Evolutionary conservation across 2,113 vertebrate genomes (phyloP).

Genomic region (Centrocercus urophasianus): DNA sequence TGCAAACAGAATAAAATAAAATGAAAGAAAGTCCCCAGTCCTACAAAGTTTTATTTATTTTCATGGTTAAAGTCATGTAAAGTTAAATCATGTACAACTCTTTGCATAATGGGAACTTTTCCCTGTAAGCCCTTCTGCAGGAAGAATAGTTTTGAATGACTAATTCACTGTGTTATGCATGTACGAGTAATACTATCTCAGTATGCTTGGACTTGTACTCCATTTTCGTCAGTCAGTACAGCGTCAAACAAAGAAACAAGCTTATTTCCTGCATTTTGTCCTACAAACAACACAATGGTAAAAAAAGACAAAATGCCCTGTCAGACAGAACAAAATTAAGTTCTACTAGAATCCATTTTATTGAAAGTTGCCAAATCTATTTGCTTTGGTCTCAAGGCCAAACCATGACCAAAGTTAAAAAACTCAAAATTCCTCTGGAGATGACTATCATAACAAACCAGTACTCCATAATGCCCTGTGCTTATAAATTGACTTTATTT

Average conservation of each 20-base stretch:
- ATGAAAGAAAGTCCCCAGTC: background rate
- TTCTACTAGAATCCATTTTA: background rate
- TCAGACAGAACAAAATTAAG: background rate
- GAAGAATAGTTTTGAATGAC: background rate
- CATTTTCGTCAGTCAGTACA: background rate
- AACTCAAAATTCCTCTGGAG: background rate
- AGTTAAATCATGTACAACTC: background rate
- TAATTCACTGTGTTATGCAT: background rate
- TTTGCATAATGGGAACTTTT: background rate
- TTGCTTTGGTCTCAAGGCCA: background rate
- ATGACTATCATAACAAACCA: background rate
- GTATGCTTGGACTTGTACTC: background rate
- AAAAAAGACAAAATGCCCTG: background rate
- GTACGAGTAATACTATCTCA: background rate
- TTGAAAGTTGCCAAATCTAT: background rate
- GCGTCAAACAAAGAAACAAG: background rate
- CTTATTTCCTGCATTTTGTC: background rate
- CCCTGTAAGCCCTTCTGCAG: background rate
- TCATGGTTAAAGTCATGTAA: background rate
- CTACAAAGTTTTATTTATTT: background rate
- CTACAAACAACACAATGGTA: background rate
- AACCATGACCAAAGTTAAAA: background rate
- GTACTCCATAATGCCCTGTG: background rate
- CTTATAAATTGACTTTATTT: constrained; percentile 18
- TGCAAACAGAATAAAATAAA: background rate